phyloP scores from a whole-genome alignment of 92 coral and sea anemone species.

The Ricordea florida region DNA sequence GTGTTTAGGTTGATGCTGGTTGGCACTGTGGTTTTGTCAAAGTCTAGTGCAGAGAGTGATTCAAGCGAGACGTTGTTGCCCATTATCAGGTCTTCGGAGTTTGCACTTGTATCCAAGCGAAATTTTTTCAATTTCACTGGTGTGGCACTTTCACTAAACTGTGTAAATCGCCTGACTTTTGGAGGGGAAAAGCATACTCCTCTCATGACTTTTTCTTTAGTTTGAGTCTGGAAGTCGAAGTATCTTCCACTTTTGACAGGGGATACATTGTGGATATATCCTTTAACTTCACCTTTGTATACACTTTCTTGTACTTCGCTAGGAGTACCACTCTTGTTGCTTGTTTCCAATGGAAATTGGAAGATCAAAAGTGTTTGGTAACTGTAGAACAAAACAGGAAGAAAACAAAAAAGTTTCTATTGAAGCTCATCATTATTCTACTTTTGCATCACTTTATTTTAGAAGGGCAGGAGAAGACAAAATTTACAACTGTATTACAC shows the following conservation, averaged over 20 bases:
- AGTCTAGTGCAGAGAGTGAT: constrained; percentile 13
- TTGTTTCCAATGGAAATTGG: not conserved
- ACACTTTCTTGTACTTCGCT: not conserved
- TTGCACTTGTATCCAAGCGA: constrained; percentile 31
- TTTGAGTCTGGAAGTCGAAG: constrained; percentile 56
- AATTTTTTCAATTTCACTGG: constrained; percentile 54
- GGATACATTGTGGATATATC: constrained; percentile 40
- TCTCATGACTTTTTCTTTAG: constrained; percentile 21
- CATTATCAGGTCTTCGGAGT: constrained; percentile 52
- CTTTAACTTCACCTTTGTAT: not conserved
- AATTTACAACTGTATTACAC: no score
- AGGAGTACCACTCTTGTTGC: not conserved
- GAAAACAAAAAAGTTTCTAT: not conserved
- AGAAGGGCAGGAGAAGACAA: no score
- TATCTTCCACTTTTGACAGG: constrained; percentile 45
- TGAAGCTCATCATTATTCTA: not conserved
- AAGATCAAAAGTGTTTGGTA: not conserved
- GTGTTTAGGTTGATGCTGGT: constrained; percentile 20
- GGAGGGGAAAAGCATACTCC: constrained; percentile 60
- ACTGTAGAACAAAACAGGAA: not conserved
- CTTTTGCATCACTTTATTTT: not conserved
- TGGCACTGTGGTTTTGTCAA: constrained; percentile 10
- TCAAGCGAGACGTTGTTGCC: constrained; percentile 31
- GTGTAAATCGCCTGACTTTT: constrained; percentile 25
- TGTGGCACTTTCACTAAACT: not conserved